phyloP scores from a whole-genome alignment of 2,888 invertebrate species.

The Agrotis ipsilon region DNA sequence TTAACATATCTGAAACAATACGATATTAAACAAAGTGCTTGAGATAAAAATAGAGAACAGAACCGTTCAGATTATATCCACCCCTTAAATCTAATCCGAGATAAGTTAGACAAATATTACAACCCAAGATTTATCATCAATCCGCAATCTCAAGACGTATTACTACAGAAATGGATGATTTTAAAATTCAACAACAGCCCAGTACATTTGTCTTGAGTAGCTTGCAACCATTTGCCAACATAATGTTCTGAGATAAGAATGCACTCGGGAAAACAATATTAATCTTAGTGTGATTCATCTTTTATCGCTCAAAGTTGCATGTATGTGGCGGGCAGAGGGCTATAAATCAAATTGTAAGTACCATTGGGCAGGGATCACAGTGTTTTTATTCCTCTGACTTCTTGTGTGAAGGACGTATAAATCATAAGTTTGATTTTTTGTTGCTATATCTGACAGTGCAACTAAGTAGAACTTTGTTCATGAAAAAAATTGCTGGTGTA shows the following conservation, averaged over 20 bases:
- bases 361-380: constrained; percentile 68
- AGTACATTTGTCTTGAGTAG: constrained; percentile 73
- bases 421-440: constrained; percentile 54
- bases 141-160: constrained; percentile 51
- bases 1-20: constrained; percentile 1
- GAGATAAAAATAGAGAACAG: background rate
- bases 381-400: constrained; percentile 55
- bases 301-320: constrained; percentile 85
- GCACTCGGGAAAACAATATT: constrained; percentile 80
- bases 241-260: constrained; percentile 80
- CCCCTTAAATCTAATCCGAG: constrained; percentile 9
- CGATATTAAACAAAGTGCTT: background rate
- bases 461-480: constrained; percentile 7
- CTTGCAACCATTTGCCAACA: constrained; percentile 83
- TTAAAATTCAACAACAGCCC: constrained; percentile 57
- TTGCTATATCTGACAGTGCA: constrained; percentile 14
- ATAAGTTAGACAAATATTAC: constrained; percentile 46
- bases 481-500: background rate
- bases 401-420: constrained; percentile 49
- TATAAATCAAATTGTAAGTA: constrained; percentile 80
- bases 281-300: constrained; percentile 84
- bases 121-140: constrained; percentile 49
- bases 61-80: background rate
- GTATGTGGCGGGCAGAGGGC: constrained; percentile 73
- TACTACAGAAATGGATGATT: constrained; percentile 54